phyloP scores from a whole-genome alignment of 2,888 invertebrate species.

The Ormia ochracea region DNA sequence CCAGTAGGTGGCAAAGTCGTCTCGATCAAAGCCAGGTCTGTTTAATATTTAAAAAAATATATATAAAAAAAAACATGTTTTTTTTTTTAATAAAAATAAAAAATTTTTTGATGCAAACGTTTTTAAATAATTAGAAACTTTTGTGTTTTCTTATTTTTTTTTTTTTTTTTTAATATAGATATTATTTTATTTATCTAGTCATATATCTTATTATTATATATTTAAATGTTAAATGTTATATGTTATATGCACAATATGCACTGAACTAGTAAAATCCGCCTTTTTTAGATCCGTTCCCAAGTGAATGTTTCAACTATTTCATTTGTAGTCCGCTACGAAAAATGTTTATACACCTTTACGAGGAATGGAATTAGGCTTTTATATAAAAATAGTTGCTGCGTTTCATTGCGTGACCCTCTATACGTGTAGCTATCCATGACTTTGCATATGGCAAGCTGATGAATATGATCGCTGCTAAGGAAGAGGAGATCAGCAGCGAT shows the following conservation, averaged over 20 bases:
- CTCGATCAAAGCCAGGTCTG: constrained; percentile 99
- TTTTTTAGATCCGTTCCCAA: background rate
- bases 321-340: background rate
- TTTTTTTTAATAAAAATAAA: constrained; percentile 39
- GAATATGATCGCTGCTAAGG: too few relatives aligned
- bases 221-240: constrained; percentile 59
- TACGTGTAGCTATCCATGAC: too few relatives aligned
- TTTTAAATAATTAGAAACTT: constrained; percentile 10
- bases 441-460: too few relatives aligned
- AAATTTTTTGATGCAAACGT: constrained; percentile 47
- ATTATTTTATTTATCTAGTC: constrained; percentile 45
- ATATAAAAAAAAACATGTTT: constrained; percentile 23
- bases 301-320: constrained; percentile 17
- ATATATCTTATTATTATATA: constrained; percentile 23
- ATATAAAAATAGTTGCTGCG: too few relatives aligned
- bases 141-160: constrained; percentile 10
- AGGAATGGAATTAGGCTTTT: too few relatives aligned
- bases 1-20: constrained; percentile 98
- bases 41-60: constrained; percentile 72
- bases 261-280: constrained; percentile 25
- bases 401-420: too few relatives aligned
- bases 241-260: constrained; percentile 63
- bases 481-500: too few relatives aligned
- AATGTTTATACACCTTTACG: constrained; percentile 30
- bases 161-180: constrained; percentile 17